Base-by-base conservation (phyloP, 2,888 invertebrate species). In the Dicycla oo region DNA sequence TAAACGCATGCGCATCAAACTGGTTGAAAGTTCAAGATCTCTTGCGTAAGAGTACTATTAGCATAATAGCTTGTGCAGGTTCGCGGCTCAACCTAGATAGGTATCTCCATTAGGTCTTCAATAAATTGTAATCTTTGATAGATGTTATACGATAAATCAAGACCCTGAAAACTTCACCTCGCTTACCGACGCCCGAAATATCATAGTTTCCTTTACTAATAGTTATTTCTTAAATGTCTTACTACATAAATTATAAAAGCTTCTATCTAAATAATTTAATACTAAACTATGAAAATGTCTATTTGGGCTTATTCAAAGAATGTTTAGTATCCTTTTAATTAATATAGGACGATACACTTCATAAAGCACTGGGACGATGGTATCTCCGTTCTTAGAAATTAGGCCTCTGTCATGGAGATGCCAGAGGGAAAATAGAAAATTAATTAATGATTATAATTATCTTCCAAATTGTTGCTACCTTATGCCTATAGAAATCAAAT, bases 11-110 rank as follows among this genome's bases (percentile, higher is more conserved):
- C 86, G 72, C 64, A 49, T 64, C 71, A 53, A 83, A 80, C 54
- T 40, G 60, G 75, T 80, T 74, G 64, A 73, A 69, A 74, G 84
- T 81, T 81, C 74, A 84, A 70, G 69, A 66, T 51, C 49, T 67
- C 30, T 83, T 74, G 60, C 68, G 61, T 72, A 86, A 83, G 23
- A 6, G 18, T 7, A 38, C 73, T 72, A 54, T 62, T 62, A 62
- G 40, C 13, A 40, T 62, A 40, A 65, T 58, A 49, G 49, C 51
- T 57, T 71, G 30, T 26, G 40, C 47, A n/a, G 40, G 15, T 30
- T 69, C 38, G n/a, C 20, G 30, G 23, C 6, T 47, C 18, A 26
- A 26, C 18, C 47, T 20, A 45, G n/a, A 34, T 61, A 11, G 3
- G 10, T 11, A 49, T 74, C 10, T 58, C 30, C 11, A 15, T 5